Evolutionary conservation across 2,113 vertebrate genomes (phyloP), one percentile per base, ranked within the genome.

Genomic region (Tapirus terrestris): DNA sequence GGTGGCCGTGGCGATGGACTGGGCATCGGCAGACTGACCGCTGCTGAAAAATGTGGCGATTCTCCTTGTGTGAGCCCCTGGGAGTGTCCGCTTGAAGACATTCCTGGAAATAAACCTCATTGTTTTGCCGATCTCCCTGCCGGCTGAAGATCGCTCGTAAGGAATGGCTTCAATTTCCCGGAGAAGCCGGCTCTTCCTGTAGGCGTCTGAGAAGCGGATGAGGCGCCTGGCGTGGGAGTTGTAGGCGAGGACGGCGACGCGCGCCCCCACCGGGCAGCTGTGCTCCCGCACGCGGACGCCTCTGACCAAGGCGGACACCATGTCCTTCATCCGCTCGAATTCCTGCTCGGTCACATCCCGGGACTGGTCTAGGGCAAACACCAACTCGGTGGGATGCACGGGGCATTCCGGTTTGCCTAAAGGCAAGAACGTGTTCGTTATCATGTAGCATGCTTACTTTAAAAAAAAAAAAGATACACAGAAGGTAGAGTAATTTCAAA

Each of bases 51-150:
- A 89, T 0, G 98, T 83, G 87, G 98, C 96, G 14, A 98, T 96
- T 93, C 97, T 98, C 73, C 97, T 97, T 3, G 98, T 58, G 63
- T 95, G 96, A 20, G 83, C 0, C 53, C 97, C 98, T 0, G 95
- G 86, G 0, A 98, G 95, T 6, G 85, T 97, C 39, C 98, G 94
- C 67, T 98, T 99, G 97, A 99, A 99, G 91, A 98, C 8, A 1
- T 98, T 97, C 77, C 96, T 98, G 68, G 98, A 90, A 36, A 98
- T 36, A 2, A 98, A 98, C 36, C 86, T 96, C 99, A 99, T 98
- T 0, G 81, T 97, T 21, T 6, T 67, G 51, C 97, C 98, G 5
- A 98, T 83, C n/a, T 98, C 96, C 16, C 98, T 36, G 56, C 70
- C 60, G 12, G 58, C 67, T 0, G 76, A 23, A 11, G 95, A 97